Evolutionary conservation across 2,888 invertebrate species (phyloP).

Genomic region (Cosmorhoe ocellata): DNA sequence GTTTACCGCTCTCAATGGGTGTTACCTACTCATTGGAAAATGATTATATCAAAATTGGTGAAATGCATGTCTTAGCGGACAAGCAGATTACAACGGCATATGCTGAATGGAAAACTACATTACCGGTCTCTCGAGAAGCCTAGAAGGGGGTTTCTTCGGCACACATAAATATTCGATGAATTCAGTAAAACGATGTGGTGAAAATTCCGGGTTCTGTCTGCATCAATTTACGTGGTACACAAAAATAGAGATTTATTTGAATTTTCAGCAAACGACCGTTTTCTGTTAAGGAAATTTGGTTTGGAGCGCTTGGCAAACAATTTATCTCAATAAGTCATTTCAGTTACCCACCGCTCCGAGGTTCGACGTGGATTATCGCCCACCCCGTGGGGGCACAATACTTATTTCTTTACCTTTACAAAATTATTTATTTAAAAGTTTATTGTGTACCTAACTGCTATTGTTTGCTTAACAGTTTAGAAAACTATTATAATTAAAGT

Average conservation of each 20-base stretch:
- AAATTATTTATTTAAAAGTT: conserved; percentile 1
- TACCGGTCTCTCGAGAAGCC: not conserved
- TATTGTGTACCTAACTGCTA: too few relatives aligned
- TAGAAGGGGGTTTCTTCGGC: not conserved
- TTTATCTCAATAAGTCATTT: conserved; percentile 58
- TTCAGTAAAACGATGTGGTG: conserved; percentile 24
- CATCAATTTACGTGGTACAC: conserved; percentile 32
- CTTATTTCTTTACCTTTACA: conserved; percentile 23
- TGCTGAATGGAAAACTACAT: not conserved
- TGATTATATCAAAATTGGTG: too few relatives aligned
- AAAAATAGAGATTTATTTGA: conserved; percentile 37
- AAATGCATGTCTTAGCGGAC: too few relatives aligned
- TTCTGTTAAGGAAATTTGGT: conserved; percentile 45
- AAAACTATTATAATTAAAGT: too few relatives aligned
- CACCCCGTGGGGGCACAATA: conserved; percentile 16
- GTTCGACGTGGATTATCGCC: conserved; percentile 34
- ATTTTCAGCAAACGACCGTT: conserved; percentile 32
- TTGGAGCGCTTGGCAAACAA: conserved; percentile 53
- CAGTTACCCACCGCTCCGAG: conserved; percentile 37
- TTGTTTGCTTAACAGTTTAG: too few relatives aligned
- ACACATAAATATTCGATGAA: conserved; percentile 35
- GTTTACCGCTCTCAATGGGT: too few relatives aligned
- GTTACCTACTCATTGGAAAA: too few relatives aligned
- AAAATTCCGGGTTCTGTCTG: conserved; percentile 24
- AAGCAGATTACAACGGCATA: too few relatives aligned